Conservation (phyloP, 2,113 vertebrate species). For the Nyctereutes procyonoides region DNA sequence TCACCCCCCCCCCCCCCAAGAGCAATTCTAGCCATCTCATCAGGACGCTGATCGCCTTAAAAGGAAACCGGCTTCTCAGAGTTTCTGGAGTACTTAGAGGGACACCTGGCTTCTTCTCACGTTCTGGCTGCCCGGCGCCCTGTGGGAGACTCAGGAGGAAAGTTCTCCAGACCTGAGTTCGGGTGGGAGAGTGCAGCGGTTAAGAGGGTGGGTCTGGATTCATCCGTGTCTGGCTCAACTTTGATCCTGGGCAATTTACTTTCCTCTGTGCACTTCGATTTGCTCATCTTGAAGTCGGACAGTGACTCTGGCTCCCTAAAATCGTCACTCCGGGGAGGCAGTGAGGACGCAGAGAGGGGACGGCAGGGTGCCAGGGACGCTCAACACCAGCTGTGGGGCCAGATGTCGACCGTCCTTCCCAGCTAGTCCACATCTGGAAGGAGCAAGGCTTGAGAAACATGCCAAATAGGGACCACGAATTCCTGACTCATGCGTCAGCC, state of each 20-base stretch:
- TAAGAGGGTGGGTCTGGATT: neutral
- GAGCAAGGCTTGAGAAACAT: neutral
- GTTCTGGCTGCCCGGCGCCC: neutral
- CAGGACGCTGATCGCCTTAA: slow-evolving; percentile 82
- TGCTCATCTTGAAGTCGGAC: neutral
- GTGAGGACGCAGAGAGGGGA: rapidly evolving
- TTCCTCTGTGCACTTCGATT: neutral
- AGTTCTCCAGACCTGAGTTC: neutral
- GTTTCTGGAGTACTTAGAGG: neutral
- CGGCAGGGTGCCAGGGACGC: rapidly evolving
- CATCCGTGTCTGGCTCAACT: neutral
- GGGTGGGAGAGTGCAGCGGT: too few relatives aligned
- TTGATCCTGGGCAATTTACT: neutral
- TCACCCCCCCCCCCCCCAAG: neutral
- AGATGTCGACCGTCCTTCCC: neutral
- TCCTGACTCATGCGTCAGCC: neutral
- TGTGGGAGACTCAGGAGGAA: neutral
- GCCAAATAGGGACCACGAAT: neutral
- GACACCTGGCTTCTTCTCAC: neutral
- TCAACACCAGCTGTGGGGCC: neutral
- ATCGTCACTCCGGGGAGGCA: neutral
- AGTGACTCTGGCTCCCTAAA: rapidly evolving
- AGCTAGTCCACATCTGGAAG: neutral
- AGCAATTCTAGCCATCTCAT: slow-evolving; percentile 27
- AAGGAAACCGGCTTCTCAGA: slow-evolving; percentile 80